Evolutionary conservation across 2,797 vertebrate species (phyloP), one percentile per base, ranked within the genome.

Genomic region (Crenichthys baileyi): DNA sequence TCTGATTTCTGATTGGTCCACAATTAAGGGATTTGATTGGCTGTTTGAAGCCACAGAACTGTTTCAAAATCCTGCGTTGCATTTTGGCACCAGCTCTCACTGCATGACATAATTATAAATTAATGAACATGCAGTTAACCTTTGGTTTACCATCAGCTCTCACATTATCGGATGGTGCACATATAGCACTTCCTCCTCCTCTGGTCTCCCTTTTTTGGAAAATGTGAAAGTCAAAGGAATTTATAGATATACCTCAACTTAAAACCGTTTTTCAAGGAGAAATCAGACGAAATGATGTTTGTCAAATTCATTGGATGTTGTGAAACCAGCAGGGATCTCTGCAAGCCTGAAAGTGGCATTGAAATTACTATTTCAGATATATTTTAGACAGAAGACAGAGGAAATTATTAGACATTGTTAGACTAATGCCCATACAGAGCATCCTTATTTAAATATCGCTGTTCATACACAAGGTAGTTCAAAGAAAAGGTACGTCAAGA

Each of bases 21-120:
- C 60, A 16, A 75, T 6, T 12, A 44, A 51, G 24, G 48, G 9
- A 70, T 78, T 36, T 77, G 26, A 76, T 76, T 74, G 56, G 63
- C 26, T 50, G 36, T 48, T 58, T 63, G 15, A 4, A 50, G 71
- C 41, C 46, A 24, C 53, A 11, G 15, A 29, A 13, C 26, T 51
- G 50, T 74, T 88, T 89, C 76, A 77, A 82, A 74, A 72, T 58
- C 76, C 63, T 76, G 16, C 41, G 24, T 72, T 61, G 7, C 36
- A 41, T 67, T 65, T 2, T 73, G 71, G 75, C 53, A 41, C 20
- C 26, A n/a, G 76, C 29, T 48, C 46, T 8, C 18, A 4, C 18
- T 39, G 70, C 48, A 58, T 39, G 73, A 78, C 70, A 24, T 31
- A 20, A 39, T 41, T 39, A 26, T 31, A 67, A 46, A 44, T 5